Base-by-base conservation (phyloP, 2,113 vertebrate species). In the Charina bottae region DNA sequence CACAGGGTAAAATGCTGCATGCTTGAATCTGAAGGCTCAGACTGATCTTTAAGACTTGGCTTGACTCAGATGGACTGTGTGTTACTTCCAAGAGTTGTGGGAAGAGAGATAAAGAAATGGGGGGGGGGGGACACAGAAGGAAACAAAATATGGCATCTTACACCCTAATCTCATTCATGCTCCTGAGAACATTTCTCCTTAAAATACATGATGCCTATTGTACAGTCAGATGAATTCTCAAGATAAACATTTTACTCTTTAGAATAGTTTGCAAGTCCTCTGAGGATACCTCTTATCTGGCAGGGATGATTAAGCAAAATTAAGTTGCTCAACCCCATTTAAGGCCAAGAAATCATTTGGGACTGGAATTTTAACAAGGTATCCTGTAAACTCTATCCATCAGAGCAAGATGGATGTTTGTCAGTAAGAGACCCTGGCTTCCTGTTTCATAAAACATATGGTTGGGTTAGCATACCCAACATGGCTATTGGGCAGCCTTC, bases 131-230 rank as follows among this genome's bases (percentile, higher is more conserved):
- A 93, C 92, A 19, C 19, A 13, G 37, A 84, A 97, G 94, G 91
- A 95, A 97, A 93, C 94, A 96, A 94, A 96, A 94, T 94, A 92
- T 94, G 94, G 95, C 95, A 92, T 93, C 92, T 95, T 93, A 87
- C 89, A 95, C 94, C 72, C 85, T 72, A 92, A 95, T 92, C 92
- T 92, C 94, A 95, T 91, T 93, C 86, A 95, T 92, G 87, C 91
- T 89, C 93, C 94, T 92, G 90, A 96, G 93, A 94, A 97, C 96
- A 96, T 93, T 91, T 92, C 92, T 92, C 96, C 94, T 94, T 92
- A 94, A 95, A 96, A 93, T 87, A 87, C 91, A 72, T 37, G 0
- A 92, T 46, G 21, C 54, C 46, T 89, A 95, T 93, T 60, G 68
- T 95, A 93, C 92, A 95, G 95, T 95, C 94, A 94, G 94, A 91